Conservation (phyloP, 2,888 invertebrate species). For the Germaria angustata region DNA sequence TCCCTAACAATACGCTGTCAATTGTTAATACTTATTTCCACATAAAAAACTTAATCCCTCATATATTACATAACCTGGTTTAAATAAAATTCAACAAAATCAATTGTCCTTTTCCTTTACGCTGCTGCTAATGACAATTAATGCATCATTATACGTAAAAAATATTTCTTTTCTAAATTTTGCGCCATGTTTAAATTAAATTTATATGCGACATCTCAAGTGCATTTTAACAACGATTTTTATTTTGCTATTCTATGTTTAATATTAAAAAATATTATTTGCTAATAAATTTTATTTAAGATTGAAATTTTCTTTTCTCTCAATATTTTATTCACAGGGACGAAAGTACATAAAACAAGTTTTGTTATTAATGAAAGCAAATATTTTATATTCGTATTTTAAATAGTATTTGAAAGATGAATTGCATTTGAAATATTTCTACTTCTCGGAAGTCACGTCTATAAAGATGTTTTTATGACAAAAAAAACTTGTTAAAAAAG, state of each 20-base stretch:
- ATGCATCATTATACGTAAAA: constrained; percentile 34
- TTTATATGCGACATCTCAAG: constrained; percentile 53
- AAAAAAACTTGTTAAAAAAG: too few relatives aligned
- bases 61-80: background rate
- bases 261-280: constrained; percentile 19
- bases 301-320: background rate
- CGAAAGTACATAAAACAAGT: constrained; percentile 18
- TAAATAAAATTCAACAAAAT: constrained; percentile 3
- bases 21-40: too few relatives aligned
- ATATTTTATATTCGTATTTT: too few relatives aligned
- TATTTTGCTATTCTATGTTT: constrained; percentile 16
- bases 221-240: constrained; percentile 35
- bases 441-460: too few relatives aligned
- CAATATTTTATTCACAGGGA: constrained; percentile 5
- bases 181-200: constrained; percentile 12
- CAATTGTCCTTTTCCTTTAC: constrained; percentile 16
- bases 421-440: too few relatives aligned
- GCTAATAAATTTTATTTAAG: background rate
- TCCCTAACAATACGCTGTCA: too few relatives aligned
- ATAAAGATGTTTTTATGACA: too few relatives aligned
- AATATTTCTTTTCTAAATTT: constrained; percentile 3
- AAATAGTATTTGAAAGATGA: too few relatives aligned
- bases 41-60: too few relatives aligned
- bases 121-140: constrained; percentile 32
- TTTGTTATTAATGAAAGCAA: constrained; percentile 3